These are phyloP conservation scores for Geodia barretti DNA, from an alignment of 37 sponge, comb jelly and placozoan genomes.

Conservation along the genomic window DNA sequence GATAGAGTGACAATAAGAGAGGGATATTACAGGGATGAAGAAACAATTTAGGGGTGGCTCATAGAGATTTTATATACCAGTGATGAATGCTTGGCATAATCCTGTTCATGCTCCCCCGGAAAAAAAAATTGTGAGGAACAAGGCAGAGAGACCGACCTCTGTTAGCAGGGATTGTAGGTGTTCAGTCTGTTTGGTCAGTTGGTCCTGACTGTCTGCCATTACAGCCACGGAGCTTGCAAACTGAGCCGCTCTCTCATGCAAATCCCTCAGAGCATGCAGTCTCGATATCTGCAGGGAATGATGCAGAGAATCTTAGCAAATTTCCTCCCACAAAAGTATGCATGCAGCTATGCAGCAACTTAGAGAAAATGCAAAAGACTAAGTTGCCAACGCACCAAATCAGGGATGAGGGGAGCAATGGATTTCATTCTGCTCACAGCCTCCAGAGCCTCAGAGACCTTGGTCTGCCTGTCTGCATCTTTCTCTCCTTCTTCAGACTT, in stretches of 20 bases:
- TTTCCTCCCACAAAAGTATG: neutral
- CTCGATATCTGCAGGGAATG: slow-evolving; percentile 9
- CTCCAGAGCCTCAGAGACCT: slow-evolving; percentile 52
- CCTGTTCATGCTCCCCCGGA: too few species aligned
- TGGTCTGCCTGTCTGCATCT: slow-evolving; percentile 19
- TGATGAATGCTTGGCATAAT: too few species aligned
- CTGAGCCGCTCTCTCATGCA: slow-evolving; percentile 56
- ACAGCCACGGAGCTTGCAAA: slow-evolving; percentile 52
- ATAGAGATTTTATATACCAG: too few species aligned
- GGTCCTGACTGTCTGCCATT: slow-evolving; percentile 48
- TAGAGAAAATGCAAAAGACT: neutral
- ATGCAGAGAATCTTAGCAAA: neutral
- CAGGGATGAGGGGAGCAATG: slow-evolving; percentile 56
- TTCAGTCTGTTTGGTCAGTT: slow-evolving; percentile 16
- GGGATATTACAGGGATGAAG: neutral
- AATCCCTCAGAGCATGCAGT: slow-evolving; percentile 57
- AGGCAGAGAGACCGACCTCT: slow-evolving; percentile 11
- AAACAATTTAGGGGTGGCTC: too few species aligned
- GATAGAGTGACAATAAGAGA: neutral
- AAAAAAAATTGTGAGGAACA: neutral
- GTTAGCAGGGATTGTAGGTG: slow-evolving; percentile 26
- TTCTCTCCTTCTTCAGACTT: neutral
- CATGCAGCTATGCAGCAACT: neutral
- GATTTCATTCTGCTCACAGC: neutral
- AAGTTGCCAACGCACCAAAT: slow-evolving; percentile 36